Evolutionary conservation across 2,113 vertebrate genomes (phyloP).

Genomic region (Semnornis frantzii): DNA sequence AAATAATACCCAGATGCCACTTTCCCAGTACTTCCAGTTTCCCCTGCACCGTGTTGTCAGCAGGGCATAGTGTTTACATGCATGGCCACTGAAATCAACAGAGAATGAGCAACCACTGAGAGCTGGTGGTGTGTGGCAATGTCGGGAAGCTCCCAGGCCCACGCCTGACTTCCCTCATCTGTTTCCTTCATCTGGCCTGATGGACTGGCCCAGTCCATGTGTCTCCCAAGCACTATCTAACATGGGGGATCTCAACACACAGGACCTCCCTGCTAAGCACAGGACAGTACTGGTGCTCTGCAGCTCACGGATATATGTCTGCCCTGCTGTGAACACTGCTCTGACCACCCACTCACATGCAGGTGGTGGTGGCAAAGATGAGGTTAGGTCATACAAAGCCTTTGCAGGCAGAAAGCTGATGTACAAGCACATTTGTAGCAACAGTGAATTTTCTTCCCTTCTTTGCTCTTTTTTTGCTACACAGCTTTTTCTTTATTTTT

Average conservation of each 20-base stretch:
- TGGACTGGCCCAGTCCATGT: not conserved
- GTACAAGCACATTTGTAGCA: not conserved
- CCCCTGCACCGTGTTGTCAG: not conserved
- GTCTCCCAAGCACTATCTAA: not conserved
- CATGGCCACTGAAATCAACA: not conserved
- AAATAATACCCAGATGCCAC: not conserved
- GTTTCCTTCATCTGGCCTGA: not conserved
- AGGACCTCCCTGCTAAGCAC: not conserved
- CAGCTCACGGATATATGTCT: fast-evolving
- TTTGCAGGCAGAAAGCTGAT: not conserved
- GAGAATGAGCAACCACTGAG: not conserved
- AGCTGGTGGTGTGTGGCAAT: fast-evolving
- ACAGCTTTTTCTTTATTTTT: not conserved
- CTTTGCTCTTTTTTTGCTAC: not conserved
- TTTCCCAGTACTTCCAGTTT: not conserved
- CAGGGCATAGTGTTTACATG: not conserved
- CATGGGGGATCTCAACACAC: not conserved
- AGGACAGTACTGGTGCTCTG: not conserved
- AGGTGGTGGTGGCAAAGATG: not conserved
- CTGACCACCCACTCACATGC: not conserved
- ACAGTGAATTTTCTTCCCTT: not conserved
- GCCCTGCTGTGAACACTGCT: fast-evolving
- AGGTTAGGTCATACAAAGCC: not conserved
- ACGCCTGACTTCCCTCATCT: not conserved
- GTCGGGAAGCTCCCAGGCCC: not conserved